Percentiles rank a stretch among this genome's conserved stretches.
Evolutionary conservation across 1,140 invertebrate genomes (phyloP).

Genomic region (Leguminivora glycinivorella): DNA sequence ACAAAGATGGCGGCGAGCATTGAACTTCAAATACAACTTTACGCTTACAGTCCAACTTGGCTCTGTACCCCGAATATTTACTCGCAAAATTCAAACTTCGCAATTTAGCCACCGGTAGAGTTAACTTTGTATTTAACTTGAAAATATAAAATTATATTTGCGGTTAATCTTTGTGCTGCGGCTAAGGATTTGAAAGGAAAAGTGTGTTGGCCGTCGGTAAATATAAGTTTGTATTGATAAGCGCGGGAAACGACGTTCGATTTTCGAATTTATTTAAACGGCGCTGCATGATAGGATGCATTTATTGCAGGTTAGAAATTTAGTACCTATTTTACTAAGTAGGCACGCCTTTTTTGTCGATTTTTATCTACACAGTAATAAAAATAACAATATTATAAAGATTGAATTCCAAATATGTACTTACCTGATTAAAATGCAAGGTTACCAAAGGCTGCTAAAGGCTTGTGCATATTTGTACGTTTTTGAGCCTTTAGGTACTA

Average conservation of each 20-base stretch:
- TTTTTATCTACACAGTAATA: no score
- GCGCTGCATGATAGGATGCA: no score
- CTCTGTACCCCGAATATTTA: background rate
- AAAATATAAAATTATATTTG: background rate
- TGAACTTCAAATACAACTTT: background rate
- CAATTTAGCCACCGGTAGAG: background rate
- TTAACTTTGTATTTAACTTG: background rate
- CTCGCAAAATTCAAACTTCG: background rate
- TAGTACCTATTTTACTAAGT: no score
- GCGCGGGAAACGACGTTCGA: constrained; percentile 1
- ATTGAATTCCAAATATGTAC: no score
- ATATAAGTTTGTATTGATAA: constrained; percentile 12
- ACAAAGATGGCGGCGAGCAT: background rate
- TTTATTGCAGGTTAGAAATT: no score
- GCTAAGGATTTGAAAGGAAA: background rate
- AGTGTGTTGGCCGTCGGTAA: background rate
- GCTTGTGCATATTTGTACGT: no score
- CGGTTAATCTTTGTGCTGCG: background rate
- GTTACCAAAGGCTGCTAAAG: no score
- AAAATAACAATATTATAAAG: no score
- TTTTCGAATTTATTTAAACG: background rate
- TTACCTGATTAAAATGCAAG: no score
- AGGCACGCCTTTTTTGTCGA: no score
- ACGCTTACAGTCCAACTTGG: background rate
- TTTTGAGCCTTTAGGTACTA: no score